phyloP scores from a whole-genome alignment of 2,797 vertebrate genomes.

The Tamandua tetradactyla region DNA sequence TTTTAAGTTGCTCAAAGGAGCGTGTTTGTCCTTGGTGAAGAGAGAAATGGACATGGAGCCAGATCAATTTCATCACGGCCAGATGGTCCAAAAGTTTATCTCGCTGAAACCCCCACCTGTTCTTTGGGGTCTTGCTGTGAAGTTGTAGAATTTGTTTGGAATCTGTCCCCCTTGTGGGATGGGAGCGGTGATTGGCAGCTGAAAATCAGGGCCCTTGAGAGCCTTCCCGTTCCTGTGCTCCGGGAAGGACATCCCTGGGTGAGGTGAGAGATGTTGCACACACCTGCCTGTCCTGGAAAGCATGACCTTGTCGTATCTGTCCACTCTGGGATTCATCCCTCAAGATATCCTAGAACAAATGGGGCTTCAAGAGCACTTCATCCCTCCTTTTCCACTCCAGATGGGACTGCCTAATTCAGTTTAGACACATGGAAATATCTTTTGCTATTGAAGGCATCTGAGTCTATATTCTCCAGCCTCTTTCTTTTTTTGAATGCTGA shows the following conservation, averaged over 20 bases:
- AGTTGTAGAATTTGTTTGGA: conserved; percentile 8
- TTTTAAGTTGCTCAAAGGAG: not conserved
- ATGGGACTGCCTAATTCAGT: not conserved
- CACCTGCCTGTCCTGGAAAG: not conserved
- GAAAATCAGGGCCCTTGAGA: not conserved
- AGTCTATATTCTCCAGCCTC: not conserved
- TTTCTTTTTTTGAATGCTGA: too few species aligned
- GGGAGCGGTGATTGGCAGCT: not conserved
- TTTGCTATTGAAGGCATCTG: not conserved
- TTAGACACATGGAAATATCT: not conserved
- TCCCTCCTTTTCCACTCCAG: not conserved
- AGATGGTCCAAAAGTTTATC: not conserved
- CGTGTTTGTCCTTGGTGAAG: not conserved
- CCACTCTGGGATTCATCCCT: not conserved
- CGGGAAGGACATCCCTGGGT: not conserved
- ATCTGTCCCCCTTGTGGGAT: not conserved
- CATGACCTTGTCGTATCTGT: not conserved
- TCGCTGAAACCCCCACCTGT: not conserved
- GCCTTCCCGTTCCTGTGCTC: not conserved
- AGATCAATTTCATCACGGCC: not conserved
- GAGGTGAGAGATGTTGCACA: not conserved
- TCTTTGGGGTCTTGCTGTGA: not conserved
- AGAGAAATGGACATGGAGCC: not conserved
- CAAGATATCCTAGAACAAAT: conserved; percentile 9
- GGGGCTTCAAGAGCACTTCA: not conserved